These are phyloP conservation scores for Balaeniceps rex DNA, from an alignment of 2,113 vertebrate genomes.

Conservation along the genomic window DNA sequence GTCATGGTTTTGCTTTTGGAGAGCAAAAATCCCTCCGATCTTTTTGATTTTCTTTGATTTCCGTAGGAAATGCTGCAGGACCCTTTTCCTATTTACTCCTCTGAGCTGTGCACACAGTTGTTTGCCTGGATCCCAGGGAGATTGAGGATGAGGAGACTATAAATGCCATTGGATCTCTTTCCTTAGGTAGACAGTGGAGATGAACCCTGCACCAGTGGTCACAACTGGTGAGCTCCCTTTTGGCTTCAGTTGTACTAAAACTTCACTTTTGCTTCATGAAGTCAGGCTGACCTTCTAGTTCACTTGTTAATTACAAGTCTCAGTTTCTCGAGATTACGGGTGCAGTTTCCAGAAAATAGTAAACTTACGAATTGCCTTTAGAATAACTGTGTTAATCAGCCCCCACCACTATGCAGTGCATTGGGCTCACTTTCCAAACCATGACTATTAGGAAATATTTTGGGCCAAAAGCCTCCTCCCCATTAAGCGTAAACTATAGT, in stretches of 20 bases:
- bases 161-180: not conserved
- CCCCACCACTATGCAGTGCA: accelerated
- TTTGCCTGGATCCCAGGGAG: not conserved
- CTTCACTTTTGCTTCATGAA: not conserved
- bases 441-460: not conserved
- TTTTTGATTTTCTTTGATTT: not conserved
- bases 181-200: not conserved
- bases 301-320: not conserved
- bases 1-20: not conserved
- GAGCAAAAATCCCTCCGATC: not conserved
- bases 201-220: not conserved
- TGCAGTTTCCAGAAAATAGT: not conserved
- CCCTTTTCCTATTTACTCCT: not conserved
- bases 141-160: not conserved
- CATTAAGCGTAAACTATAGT: not conserved
- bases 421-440: not conserved
- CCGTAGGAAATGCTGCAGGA: not conserved
- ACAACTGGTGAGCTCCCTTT: not conserved
- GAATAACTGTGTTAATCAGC: not conserved
- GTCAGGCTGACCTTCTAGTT: not conserved
- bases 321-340: not conserved
- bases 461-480: not conserved
- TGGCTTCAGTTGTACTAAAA: not conserved
- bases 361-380: not conserved
- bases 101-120: not conserved